Evolutionary conservation across 2,888 invertebrate genomes (phyloP).

Genomic region (Drosophila atripex): DNA sequence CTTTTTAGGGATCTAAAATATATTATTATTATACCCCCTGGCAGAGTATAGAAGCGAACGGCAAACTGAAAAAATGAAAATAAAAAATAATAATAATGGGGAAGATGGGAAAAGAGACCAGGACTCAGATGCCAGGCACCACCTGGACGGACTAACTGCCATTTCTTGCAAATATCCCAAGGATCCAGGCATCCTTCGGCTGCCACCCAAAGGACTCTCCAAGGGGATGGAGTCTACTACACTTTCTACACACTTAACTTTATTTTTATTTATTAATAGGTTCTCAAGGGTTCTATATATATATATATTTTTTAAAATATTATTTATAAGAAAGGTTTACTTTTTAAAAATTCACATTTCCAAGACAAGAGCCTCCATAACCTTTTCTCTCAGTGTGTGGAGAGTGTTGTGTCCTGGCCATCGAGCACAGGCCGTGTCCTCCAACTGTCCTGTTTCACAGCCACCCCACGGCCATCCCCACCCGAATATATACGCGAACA

Average conservation of each 20-base stretch:
- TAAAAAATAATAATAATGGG: neutral
- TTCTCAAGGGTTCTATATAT: neutral
- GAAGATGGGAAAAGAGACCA: slow-evolving; percentile 7
- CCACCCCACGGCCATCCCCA: neutral
- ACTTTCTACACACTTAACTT: too few relatives aligned
- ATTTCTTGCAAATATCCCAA: slow-evolving; percentile 39
- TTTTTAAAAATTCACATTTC: neutral
- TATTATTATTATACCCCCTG: neutral
- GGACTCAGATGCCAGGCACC: slow-evolving; percentile 29
- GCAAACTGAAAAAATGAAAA: neutral
- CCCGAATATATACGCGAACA: neutral
- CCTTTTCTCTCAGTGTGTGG: slow-evolving; percentile 10
- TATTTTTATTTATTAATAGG: too few relatives aligned
- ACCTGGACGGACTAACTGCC: slow-evolving; percentile 43
- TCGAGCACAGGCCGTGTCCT: slow-evolving; percentile 44
- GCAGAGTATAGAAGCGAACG: slow-evolving; percentile 3
- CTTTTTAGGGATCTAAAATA: too few relatives aligned
- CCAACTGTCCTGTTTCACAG: slow-evolving; percentile 31
- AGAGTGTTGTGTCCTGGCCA: slow-evolving; percentile 31
- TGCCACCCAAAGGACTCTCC: too few relatives aligned
- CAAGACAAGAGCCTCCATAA: neutral
- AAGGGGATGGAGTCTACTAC: neutral
- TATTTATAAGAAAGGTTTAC: neutral
- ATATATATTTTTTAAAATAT: neutral
- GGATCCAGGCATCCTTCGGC: slow-evolving; percentile 11